Conservation (phyloP, 2,888 invertebrate species). For the Noctua pronuba region DNA sequence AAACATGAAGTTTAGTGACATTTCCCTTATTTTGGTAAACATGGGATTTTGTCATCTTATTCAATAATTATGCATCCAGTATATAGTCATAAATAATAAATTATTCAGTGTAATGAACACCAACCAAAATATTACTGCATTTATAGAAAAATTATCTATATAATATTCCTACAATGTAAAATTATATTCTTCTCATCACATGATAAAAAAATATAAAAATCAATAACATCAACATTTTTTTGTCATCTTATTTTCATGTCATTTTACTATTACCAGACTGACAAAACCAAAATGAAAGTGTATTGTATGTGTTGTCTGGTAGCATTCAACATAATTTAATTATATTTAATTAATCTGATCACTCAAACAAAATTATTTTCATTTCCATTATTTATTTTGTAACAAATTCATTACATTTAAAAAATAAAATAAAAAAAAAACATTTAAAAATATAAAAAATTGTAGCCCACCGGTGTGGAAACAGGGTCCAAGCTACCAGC, state of each 20-base stretch:
- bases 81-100: not conserved
- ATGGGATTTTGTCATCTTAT: constrained; percentile 5
- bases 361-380: too few species aligned
- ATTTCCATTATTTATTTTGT: too few species aligned
- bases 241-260: not conserved
- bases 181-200: too few species aligned
- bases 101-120: not conserved
- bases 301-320: not conserved
- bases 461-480: too few species aligned
- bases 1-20: constrained; percentile 21
- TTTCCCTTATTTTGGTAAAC: constrained; percentile 23
- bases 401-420: too few species aligned
- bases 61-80: not conserved
- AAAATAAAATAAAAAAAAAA: too few species aligned
- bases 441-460: too few species aligned
- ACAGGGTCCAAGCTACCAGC: too few species aligned
- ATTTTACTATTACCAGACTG: not conserved
- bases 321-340: not conserved
- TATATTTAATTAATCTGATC: not conserved
- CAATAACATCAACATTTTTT: constrained; percentile 3
- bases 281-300: not conserved
- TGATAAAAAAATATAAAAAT: not conserved
- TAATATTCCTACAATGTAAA: not conserved
- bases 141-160: not conserved
- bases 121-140: not conserved